Base-by-base conservation (phyloP, 2,113 vertebrate species). In the Podarcis raffonei region DNA sequence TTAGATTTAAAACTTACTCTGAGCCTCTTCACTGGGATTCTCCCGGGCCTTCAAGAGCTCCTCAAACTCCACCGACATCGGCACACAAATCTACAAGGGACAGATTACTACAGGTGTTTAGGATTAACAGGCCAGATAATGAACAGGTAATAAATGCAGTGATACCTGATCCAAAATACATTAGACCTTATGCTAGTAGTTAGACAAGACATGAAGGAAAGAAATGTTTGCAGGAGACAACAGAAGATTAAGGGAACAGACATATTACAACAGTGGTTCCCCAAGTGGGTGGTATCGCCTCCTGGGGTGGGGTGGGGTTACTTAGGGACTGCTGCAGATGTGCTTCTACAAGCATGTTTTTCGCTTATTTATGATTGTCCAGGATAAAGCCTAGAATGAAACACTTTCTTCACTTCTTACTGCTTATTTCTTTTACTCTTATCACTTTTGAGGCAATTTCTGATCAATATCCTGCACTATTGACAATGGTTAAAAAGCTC, bases 41-140 rank as follows among this genome's bases (percentile, higher is more conserved):
- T 99, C 99, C 95, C 98, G 97, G 88, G 98, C 98, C 87, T 99
- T 99, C 93, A 99, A 93, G 89, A 99, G 97, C 83, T 99, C 99
- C 82, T 99, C 99, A 94, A 99, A 99, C 94, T 99, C 99, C 90
- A 98, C 98, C 1, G 99, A 99, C 99, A 99, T 99, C 0, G 99
- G 99, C 90, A 99, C 98, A 91, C 98, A 98, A 91, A 99, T 99
- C 99, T 99, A 37, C 6, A 65, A 0, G 30, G 57, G 32, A 76
- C 59, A 16, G 37, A 5, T 9, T 66, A 80, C 25, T 22, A 13
- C 27, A n/a, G 39, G 25, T 9, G 15, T 11, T 84, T 69, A 25
- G 27, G 71, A 72, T 3, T 37, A 35, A 18, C 1, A 6, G 20
- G 16, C 32, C 1, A 32, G n/a, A 18, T 11, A 35, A 6, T 5